Evolutionary conservation across 2,888 invertebrate genomes (phyloP).

Genomic region (Nasonovia ribisnigri): DNA sequence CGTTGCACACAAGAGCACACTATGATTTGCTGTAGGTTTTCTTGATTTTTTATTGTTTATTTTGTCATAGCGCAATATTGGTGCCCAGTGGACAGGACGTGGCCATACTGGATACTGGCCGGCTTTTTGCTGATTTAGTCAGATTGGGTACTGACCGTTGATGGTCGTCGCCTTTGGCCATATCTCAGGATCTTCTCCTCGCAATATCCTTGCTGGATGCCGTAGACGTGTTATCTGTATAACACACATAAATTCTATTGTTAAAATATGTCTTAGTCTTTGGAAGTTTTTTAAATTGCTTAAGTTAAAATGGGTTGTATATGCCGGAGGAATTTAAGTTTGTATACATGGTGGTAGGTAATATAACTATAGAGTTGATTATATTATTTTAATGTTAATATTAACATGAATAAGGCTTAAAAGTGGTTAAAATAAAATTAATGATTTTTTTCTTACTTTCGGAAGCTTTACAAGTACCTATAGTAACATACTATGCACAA

Average conservation of each 20-base stretch:
- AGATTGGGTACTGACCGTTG: conserved; percentile 60
- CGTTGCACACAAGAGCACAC: conserved; percentile 22
- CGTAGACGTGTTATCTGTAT: conserved; percentile 43
- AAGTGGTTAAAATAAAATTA: neutral
- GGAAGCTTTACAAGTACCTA: conserved; percentile 44
- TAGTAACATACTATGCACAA: neutral
- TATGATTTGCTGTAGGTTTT: conserved; percentile 24
- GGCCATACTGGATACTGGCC: conserved; percentile 41
- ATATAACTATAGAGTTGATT: neutral
- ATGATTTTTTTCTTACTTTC: neutral
- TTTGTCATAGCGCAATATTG: conserved; percentile 56
- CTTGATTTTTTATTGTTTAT: conserved; percentile 16
- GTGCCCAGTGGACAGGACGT: conserved; percentile 61
- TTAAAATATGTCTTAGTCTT: neutral
- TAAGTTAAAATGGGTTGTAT: neutral
- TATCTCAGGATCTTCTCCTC: conserved; percentile 66
- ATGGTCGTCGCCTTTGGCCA: conserved; percentile 66
- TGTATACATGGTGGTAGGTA: neutral
- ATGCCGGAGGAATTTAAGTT: neutral
- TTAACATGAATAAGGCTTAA: conserved; percentile 3
- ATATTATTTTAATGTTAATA: neutral
- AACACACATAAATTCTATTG: neutral
- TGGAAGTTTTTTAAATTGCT: neutral
- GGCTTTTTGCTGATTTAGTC: conserved; percentile 46
- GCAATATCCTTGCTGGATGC: conserved; percentile 63